phyloP scores from a whole-genome alignment of 2,113 vertebrate genomes.

The Aspidoscelis tigris region DNA sequence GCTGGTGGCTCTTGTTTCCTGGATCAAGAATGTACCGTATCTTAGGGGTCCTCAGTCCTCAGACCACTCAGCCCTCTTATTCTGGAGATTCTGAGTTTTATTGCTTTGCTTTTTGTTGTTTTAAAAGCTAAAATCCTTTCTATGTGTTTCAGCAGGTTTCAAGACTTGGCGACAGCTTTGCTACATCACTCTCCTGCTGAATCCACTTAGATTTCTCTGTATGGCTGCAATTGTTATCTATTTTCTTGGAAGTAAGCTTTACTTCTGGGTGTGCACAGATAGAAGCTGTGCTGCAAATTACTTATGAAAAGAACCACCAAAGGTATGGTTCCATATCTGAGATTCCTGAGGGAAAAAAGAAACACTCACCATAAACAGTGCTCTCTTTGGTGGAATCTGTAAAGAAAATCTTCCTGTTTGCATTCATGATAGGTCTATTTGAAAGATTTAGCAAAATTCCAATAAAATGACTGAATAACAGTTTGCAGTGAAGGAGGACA shows the following conservation, averaged over 20 bases:
- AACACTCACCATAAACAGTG: background rate
- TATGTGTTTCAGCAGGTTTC: too few relatives aligned
- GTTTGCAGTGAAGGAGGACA: background rate
- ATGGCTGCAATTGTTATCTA: background rate
- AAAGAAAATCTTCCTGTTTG: background rate
- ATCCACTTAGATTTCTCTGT: too few relatives aligned
- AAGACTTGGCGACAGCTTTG: too few relatives aligned
- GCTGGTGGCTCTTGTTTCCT: too few relatives aligned
- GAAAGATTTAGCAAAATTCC: background rate
- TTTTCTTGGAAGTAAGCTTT: background rate
- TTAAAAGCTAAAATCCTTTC: too few relatives aligned
- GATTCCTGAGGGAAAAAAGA: background rate
- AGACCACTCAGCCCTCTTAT: too few relatives aligned
- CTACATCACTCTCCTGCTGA: too few relatives aligned
- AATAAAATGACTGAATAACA: background rate
- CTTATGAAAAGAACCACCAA: background rate
- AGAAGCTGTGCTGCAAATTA: background rate
- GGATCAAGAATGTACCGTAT: too few relatives aligned
- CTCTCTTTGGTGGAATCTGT: background rate
- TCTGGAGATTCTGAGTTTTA: too few relatives aligned
- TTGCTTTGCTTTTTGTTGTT: too few relatives aligned
- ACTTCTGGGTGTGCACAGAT: background rate
- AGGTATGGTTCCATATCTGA: background rate
- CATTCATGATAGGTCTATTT: background rate
- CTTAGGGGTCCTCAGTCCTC: too few relatives aligned